Conservation (phyloP, 2,797 vertebrate species). For the Geotria australis region DNA sequence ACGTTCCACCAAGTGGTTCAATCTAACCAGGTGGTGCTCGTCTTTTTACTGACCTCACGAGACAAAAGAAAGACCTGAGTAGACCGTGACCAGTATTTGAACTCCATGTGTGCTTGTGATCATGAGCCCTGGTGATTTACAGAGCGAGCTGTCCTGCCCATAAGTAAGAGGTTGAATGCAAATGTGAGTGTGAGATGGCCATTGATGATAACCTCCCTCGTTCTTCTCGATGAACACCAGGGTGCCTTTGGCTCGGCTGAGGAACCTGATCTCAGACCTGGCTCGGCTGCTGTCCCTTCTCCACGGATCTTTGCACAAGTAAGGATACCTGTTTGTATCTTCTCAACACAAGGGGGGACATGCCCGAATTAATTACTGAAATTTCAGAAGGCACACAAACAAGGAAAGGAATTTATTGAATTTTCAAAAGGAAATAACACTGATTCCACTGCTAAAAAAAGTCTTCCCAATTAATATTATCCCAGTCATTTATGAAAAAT, state of each 20-base stretch:
- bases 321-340: conserved; percentile 6
- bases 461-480: no score
- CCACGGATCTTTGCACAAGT: conserved; percentile 59
- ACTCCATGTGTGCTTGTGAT: background rate
- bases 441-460: no score
- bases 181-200: background rate
- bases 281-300: conserved; percentile 56
- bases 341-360: no score
- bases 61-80: no score
- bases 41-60: no score
- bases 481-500: no score
- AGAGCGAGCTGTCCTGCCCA: background rate
- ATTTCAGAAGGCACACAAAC: no score
- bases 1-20: no score
- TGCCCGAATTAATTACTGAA: no score
- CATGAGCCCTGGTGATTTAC: background rate
- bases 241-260: conserved; percentile 45
- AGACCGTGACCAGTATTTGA: background rate
- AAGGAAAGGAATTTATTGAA: no score
- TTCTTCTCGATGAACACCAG: conserved; percentile 11
- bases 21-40: no score
- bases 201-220: background rate
- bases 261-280: conserved; percentile 34
- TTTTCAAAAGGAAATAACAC: no score
- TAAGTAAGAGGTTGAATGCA: background rate